Evolutionary conservation across 2,888 invertebrate species (phyloP).

Genomic region (Ophion ventricosus): DNA sequence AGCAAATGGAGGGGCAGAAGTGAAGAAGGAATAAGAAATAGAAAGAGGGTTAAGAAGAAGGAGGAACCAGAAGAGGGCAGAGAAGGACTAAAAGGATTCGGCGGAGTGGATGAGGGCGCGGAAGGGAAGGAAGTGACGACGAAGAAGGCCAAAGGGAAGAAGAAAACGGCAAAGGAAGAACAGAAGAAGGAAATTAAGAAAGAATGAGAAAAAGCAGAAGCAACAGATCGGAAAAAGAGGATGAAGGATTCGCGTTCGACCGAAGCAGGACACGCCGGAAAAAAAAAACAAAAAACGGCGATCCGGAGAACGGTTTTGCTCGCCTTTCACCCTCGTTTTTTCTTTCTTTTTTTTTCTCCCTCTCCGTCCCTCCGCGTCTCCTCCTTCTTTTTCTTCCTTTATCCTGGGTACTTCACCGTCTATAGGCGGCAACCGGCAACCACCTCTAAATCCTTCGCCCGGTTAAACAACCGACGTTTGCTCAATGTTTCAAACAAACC

Average conservation of each 20-base stretch:
- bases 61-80: too few relatives aligned
- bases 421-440: conserved; percentile 67
- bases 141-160: neutral
- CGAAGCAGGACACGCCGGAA: conserved; percentile 57
- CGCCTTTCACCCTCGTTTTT: conserved; percentile 27
- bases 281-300: conserved; percentile 7
- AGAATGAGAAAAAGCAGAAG: neutral
- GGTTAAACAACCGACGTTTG: conserved; percentile 77
- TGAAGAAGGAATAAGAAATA: too few relatives aligned
- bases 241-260: conserved; percentile 50
- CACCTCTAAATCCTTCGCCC: conserved; percentile 72
- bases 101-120: too few relatives aligned
- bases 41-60: too few relatives aligned
- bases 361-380: conserved; percentile 27
- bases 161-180: neutral
- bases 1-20: neutral
- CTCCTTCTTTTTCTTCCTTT: conserved; percentile 33
- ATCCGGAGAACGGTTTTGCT: conserved; percentile 33
- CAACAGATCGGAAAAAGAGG: conserved; percentile 1
- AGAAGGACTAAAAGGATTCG: too few relatives aligned
- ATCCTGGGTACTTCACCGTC: conserved; percentile 53
- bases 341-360: conserved; percentile 38
- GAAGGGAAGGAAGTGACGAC: neutral
- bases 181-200: neutral
- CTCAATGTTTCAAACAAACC: conserved; percentile 79